These are phyloP conservation scores for Antheraea pernyi DNA, from an alignment of 1,140 invertebrate species.

Conservation along the genomic window DNA sequence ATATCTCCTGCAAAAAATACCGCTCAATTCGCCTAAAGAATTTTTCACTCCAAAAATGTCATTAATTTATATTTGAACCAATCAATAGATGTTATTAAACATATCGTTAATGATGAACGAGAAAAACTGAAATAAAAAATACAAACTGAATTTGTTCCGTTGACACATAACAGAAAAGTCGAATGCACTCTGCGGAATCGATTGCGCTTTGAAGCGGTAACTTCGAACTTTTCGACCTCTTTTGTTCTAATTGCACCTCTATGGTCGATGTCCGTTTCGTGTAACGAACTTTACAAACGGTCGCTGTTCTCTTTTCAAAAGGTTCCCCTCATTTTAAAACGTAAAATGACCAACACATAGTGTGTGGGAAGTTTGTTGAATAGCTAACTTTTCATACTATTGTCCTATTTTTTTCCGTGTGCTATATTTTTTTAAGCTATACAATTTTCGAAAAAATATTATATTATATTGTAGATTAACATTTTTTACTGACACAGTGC, in stretches of 20 bases:
- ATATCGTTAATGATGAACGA: not conserved
- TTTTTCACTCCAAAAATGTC: too few relatives aligned
- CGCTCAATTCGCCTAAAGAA: too few relatives aligned
- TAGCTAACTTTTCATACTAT: not conserved
- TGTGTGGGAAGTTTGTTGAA: not conserved
- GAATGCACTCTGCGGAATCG: conserved; percentile 14
- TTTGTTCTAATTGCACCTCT: conserved; percentile 65
- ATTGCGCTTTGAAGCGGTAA: conserved; percentile 36
- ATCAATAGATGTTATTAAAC: too few relatives aligned
- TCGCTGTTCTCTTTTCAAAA: conserved; percentile 34
- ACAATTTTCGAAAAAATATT: too few relatives aligned
- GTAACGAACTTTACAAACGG: conserved; percentile 54
- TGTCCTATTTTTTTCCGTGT: not conserved
- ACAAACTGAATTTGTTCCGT: not conserved
- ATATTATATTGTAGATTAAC: too few relatives aligned
- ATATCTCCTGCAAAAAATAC: too few relatives aligned
- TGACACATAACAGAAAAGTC: conserved; percentile 9
- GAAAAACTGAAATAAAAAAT: not conserved
- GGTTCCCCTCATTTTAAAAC: conserved; percentile 19
- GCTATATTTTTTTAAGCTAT: too few relatives aligned
- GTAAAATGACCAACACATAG: not conserved
- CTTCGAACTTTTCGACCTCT: conserved; percentile 47
- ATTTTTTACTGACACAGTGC: too few relatives aligned
- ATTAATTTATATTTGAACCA: too few relatives aligned
- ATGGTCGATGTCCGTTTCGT: conserved; percentile 39